These are phyloP conservation scores for Thera britannica DNA, from an alignment of 2,888 invertebrate species.

Conservation along the genomic window DNA sequence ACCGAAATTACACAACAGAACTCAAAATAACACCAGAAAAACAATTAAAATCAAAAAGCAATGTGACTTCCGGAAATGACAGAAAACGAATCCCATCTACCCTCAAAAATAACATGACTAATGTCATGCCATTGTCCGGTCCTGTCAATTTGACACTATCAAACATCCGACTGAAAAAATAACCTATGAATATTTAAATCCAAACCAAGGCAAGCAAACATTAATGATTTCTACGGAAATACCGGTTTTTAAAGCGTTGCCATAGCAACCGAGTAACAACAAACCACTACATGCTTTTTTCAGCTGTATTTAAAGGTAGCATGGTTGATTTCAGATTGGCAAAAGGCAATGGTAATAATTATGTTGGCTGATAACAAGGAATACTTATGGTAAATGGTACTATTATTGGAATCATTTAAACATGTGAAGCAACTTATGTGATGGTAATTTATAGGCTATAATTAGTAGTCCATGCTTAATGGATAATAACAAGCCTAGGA, in stretches of 20 bases:
- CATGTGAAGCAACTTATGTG: not conserved
- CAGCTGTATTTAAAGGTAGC: conserved; percentile 5
- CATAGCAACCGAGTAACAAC: conserved; percentile 61
- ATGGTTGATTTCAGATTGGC: conserved; percentile 27
- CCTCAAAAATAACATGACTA: conserved; percentile 1
- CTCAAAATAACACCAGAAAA: too few relatives aligned
- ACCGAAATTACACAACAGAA: too few relatives aligned
- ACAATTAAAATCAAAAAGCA: too few relatives aligned
- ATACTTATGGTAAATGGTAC: conserved; percentile 31
- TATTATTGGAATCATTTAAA: conserved; percentile 19
- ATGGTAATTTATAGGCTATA: not conserved
- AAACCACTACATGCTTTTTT: conserved; percentile 33
- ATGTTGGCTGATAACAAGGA: conserved; percentile 34
- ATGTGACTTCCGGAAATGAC: too few relatives aligned
- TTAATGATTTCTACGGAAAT: conserved; percentile 41
- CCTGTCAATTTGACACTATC: conserved; percentile 18
- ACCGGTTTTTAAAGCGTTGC: conserved; percentile 46
- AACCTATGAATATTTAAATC: conserved; percentile 40
- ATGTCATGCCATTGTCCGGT: conserved; percentile 5
- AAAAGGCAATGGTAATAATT: conserved; percentile 29
- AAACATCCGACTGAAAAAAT: conserved; percentile 19
- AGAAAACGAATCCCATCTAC: too few relatives aligned
- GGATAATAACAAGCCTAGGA: conserved; percentile 6
- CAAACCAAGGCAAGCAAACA: conserved; percentile 43
- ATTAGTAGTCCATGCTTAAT: conserved; percentile 8